Evolutionary conservation across 2,797 vertebrate genomes (phyloP).

Genomic region (Syncerus caffer): DNA sequence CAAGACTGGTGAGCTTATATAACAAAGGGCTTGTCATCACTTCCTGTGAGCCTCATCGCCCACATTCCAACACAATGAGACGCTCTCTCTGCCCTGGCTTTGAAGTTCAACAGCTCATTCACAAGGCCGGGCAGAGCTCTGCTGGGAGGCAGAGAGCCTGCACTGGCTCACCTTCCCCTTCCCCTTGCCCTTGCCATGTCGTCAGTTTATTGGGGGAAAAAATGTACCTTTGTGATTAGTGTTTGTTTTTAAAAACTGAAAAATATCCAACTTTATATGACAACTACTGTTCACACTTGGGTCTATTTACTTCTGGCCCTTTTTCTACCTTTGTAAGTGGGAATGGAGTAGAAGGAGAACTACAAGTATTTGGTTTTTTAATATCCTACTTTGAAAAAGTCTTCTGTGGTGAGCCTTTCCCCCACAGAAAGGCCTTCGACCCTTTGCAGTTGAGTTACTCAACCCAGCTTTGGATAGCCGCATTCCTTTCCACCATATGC

Average conservation of each 20-base stretch:
- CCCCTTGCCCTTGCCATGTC: neutral
- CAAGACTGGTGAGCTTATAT: constrained; percentile 61
- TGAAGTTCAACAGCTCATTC: constrained; percentile 63
- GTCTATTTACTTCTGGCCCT: neutral
- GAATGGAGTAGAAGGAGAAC: neutral
- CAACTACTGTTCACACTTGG: neutral
- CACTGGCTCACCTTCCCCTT: neutral
- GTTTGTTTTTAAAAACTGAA: constrained; percentile 29
- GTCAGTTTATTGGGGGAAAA: neutral
- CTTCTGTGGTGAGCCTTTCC: neutral
- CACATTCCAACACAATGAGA: constrained; percentile 76
- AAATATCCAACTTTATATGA: neutral
- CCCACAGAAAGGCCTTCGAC: too few species aligned
- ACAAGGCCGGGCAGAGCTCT: neutral
- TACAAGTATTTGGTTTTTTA: neutral
- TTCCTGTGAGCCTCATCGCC: constrained; percentile 70
- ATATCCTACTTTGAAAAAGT: neutral
- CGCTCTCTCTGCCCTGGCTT: constrained; percentile 54
- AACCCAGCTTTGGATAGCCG: neutral
- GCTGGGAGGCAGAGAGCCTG: constrained; percentile 5
- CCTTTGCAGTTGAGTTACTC: neutral
- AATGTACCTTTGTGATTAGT: neutral
- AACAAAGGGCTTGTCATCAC: constrained; percentile 75
- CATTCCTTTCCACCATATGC: neutral
- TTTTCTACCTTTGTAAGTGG: neutral